These are phyloP conservation scores for Spinus pinus DNA, from an alignment of 2,797 vertebrate genomes.

Conservation along the genomic window DNA sequence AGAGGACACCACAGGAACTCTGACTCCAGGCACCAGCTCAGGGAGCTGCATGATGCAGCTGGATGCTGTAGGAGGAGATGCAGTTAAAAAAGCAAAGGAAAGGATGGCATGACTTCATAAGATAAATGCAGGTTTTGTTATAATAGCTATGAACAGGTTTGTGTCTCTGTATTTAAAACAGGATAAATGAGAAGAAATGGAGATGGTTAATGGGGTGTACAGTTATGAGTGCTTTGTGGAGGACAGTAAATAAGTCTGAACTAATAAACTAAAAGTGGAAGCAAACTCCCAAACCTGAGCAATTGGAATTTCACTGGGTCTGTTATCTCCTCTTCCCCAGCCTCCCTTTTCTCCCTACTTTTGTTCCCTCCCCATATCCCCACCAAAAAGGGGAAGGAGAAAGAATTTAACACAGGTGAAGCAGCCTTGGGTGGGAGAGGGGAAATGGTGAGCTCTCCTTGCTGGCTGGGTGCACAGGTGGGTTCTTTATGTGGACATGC, in stretches of 20 bases:
- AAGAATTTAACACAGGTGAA: not conserved
- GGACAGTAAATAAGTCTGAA: not conserved
- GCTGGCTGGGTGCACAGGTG: not conserved
- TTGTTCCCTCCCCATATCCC: not conserved
- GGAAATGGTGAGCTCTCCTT: rapidly evolving
- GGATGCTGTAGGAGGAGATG: not conserved
- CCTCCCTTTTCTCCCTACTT: not conserved
- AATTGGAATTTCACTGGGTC: not conserved
- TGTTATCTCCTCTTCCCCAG: not conserved
- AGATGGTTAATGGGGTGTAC: not conserved
- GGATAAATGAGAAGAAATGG: not conserved
- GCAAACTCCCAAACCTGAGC: not conserved
- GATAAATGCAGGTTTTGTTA: not conserved
- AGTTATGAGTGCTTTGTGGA: not conserved
- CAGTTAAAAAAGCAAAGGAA: not conserved
- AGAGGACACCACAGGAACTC: not conserved
- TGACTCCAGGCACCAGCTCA: not conserved
- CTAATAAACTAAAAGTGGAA: not conserved
- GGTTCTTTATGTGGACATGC: not conserved
- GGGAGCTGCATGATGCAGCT: not conserved
- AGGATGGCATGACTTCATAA: not conserved
- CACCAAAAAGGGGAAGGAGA: not conserved
- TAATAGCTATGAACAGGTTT: not conserved
- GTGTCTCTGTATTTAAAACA: not conserved
- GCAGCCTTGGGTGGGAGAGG: not conserved